Evolutionary conservation across 2,888 invertebrate genomes (phyloP).

Genomic region (Acrobasis suavella): DNA sequence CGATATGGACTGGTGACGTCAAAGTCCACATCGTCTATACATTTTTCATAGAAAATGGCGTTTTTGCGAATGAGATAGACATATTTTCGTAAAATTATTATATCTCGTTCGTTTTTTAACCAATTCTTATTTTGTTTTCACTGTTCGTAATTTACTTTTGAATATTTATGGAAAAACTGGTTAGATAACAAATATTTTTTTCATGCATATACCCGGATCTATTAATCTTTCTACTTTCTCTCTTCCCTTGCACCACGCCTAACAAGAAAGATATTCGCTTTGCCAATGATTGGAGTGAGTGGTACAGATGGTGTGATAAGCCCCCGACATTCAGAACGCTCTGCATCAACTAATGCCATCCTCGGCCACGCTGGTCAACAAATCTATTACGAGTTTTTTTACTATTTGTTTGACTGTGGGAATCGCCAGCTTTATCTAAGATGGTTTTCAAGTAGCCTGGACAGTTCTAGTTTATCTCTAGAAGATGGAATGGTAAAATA

Average conservation of each 20-base stretch:
- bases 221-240: neutral
- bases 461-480: conserved; percentile 3
- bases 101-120: too few species aligned
- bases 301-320: conserved; percentile 43
- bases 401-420: conserved; percentile 2
- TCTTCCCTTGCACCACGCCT: conserved; percentile 30
- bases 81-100: too few species aligned
- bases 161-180: too few species aligned
- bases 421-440: conserved; percentile 2
- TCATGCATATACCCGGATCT: neutral
- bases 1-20: too few species aligned
- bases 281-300: conserved; percentile 42
- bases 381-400: conserved; percentile 7
- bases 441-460: conserved; percentile 4
- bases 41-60: too few species aligned
- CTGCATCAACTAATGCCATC: conserved; percentile 11
- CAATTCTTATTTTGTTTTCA: too few species aligned
- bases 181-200: too few species aligned
- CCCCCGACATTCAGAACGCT: conserved; percentile 30
- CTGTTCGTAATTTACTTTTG: too few species aligned
- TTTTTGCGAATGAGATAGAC: too few species aligned
- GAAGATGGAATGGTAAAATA: neutral
- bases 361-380: neutral
- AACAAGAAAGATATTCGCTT: conserved; percentile 36
- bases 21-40: too few species aligned